Evolutionary conservation across 2,797 vertebrate genomes (phyloP).

Genomic region (Artibeus jamaicensis): DNA sequence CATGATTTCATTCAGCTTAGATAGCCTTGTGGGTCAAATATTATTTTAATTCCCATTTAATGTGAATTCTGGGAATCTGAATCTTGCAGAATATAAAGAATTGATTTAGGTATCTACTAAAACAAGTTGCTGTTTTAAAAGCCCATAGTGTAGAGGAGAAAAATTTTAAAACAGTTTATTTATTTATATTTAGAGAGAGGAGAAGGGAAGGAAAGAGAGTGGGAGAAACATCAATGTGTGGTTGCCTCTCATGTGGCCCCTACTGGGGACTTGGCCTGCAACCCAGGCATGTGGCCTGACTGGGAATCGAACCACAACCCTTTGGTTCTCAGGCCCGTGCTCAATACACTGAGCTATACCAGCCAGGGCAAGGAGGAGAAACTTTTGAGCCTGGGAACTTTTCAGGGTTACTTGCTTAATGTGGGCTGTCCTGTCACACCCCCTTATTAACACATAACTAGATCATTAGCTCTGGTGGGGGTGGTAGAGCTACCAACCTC

Average conservation of each 20-base stretch:
- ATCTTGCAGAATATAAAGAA: not conserved
- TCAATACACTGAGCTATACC: no score
- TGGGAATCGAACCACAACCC: no score
- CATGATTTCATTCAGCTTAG: not conserved
- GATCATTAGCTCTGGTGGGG: not conserved
- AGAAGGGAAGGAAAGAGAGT: no score
- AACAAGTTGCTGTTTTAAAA: not conserved
- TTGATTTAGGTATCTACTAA: not conserved
- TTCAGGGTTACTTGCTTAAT: not conserved
- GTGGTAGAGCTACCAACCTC: not conserved
- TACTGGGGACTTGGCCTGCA: no score
- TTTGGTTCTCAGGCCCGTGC: no score
- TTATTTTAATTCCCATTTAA: not conserved
- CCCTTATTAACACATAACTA: not conserved
- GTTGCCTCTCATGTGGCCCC: no score
- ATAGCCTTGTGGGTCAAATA: not conserved
- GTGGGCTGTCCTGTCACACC: not conserved
- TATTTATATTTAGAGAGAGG: no score
- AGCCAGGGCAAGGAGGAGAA: not conserved
- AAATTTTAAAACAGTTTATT: not conserved
- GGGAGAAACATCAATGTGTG: no score
- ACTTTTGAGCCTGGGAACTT: not conserved
- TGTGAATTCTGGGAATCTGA: not conserved
- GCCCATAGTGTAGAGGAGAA: not conserved
- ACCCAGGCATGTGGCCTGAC: no score